Base-by-base conservation (phyloP, 1,140 invertebrate species). In the Pollicipes pollicipes region DNA sequence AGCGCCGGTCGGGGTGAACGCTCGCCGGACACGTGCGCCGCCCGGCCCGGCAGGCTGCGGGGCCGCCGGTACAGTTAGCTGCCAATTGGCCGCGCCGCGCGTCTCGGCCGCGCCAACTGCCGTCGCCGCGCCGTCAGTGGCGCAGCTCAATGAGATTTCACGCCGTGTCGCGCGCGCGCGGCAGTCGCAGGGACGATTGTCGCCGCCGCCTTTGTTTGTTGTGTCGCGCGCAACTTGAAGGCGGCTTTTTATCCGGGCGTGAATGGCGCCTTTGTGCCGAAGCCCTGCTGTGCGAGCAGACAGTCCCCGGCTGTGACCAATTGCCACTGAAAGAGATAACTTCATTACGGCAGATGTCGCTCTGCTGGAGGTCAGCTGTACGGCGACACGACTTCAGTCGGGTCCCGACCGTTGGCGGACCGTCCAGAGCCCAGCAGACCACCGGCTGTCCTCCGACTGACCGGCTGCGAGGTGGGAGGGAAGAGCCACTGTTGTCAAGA, bases 81-180 rank as follows among this genome's bases (percentile, higher is more conserved):
- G 45, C 45, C 13, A 58, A 58, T 58, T 58, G 21, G 45, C 45
- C 2, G 45, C 45, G 45, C 45, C 45, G 45, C 45, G 45, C 45
- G 45, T 58, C 45, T 35, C 16, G n/a, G 32, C 32, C 16, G 45
- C 24, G 13, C 21, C 45, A 58, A 24, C 45, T 10, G 45, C 45
- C 45, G 45, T 21, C 21, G 45, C 10, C 45, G 45, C 45, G 45
- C 8, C 45, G 21, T 21, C 21, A 10, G 13, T 58, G 45, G 13
- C 45, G 45, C 45, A 58, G 45, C 45, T 58, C 45, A 58, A 58
- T 58, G 45, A 58, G 45, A 58, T 58, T 58, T 58, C 45, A 58
- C 24, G 45, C 13, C 45, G 45, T 21, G 45, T 58, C n/a, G n/a
- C 13, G 13, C 2, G 45, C 6, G 45, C 45, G 45, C 45, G 13